Conservation (phyloP, 2,113 vertebrate species). For the Rattus rattus region DNA sequence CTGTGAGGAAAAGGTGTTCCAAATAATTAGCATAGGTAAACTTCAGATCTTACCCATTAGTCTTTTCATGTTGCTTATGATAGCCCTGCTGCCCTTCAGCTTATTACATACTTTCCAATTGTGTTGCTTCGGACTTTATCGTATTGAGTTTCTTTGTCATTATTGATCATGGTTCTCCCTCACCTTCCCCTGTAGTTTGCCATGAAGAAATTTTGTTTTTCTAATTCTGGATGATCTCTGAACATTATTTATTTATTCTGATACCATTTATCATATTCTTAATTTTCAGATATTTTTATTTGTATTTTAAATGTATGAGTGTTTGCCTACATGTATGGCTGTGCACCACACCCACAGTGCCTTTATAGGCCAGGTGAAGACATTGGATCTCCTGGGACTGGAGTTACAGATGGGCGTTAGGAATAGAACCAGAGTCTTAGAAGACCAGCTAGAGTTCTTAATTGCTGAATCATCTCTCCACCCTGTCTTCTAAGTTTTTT, state of each 20-base stretch:
- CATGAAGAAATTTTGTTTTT: conserved; percentile 42
- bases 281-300: not conserved
- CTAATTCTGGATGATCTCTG: conserved; percentile 31
- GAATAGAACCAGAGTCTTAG: not conserved
- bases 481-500: not conserved
- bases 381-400: not conserved
- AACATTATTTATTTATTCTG: conserved; percentile 44
- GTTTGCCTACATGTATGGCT: not conserved
- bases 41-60: not conserved
- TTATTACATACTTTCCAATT: conserved; percentile 25
- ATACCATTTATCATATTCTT: not conserved
- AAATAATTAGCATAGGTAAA: conserved; percentile 58
- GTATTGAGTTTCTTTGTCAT: conserved; percentile 19
- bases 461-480: not conserved
- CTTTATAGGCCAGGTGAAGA: not conserved
- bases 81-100: not conserved
- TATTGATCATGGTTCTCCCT: not conserved
- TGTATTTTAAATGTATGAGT: not conserved
- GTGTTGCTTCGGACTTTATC: conserved; percentile 30
- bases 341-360: not conserved
- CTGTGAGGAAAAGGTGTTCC: conserved; percentile 25
- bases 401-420: not conserved
- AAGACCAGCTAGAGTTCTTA: not conserved
- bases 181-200: conserved; percentile 5
- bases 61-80: conserved; percentile 50